Conservation (phyloP, 2,888 invertebrate genomes). For the Phymatocera aterrima region DNA sequence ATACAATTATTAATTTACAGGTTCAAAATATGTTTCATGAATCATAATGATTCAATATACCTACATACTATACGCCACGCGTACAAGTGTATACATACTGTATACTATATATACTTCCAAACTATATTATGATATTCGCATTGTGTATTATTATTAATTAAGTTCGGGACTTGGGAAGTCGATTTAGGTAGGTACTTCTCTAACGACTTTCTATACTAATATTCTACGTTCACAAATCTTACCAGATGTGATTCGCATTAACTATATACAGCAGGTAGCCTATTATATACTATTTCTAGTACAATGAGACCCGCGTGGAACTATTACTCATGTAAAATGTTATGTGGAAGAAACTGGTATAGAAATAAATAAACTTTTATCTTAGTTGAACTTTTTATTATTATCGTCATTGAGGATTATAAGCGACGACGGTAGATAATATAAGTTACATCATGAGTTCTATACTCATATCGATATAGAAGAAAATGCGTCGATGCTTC, state of each 20-base stretch:
- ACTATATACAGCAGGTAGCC: no score
- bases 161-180: conserved; percentile 16
- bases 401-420: no score
- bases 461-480: background rate
- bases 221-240: background rate
- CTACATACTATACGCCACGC: background rate
- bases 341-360: no score
- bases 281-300: no score
- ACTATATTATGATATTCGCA: background rate
- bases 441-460: no score
- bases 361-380: no score
- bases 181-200: background rate
- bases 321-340: no score
- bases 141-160: conserved; percentile 24
- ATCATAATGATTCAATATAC: no score
- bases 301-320: no score
- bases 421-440: no score
- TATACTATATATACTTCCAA: background rate
- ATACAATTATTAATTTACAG: background rate
- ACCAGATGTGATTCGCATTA: conserved; percentile 17
- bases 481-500: conserved; percentile 8
- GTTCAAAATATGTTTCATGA: background rate
- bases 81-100: background rate
- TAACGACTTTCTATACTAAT: conserved; percentile 4
- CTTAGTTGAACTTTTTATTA: no score